A percentile compares a stretch with the other conserved stretches of the same genome.
Conservation (phyloP, 2,888 invertebrate genomes). For the Ormyrus nitidulus region DNA sequence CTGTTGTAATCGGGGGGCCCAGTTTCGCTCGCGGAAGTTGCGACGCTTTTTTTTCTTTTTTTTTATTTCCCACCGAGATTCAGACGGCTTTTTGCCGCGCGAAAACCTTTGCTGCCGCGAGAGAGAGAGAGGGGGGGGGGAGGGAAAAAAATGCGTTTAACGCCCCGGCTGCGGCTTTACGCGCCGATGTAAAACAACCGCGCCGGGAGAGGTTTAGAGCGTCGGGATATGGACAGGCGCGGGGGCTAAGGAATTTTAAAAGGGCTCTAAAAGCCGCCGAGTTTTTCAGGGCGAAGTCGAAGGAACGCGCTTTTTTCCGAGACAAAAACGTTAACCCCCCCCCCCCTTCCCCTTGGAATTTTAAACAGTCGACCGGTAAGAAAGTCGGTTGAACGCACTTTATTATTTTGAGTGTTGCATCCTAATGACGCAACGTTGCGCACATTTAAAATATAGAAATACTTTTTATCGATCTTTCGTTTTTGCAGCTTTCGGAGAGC, state of each 20-base stretch:
- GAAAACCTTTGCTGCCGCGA: no score
- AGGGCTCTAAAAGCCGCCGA: constrained; percentile 33
- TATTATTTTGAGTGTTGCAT: not conserved
- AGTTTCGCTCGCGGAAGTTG: constrained; percentile 23
- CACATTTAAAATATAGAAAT: not conserved
- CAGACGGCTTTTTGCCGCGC: not conserved
- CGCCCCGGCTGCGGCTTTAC: constrained; percentile 3
- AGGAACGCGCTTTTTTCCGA: constrained; percentile 9
- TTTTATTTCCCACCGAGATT: not conserved
- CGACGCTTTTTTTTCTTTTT: not conserved
- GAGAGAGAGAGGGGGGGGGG: not conserved
- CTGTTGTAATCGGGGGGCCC: constrained; percentile 23
- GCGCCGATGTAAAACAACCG: not conserved
- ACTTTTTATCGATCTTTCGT: not conserved
- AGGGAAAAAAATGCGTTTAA: constrained; percentile 27
- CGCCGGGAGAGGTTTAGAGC: constrained; percentile 16
- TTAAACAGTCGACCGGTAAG: constrained; percentile 3
- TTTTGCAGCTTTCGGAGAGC: not conserved
- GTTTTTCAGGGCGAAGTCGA: constrained; percentile 21
- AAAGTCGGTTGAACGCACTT: constrained; percentile 2
- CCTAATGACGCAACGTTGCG: not conserved
- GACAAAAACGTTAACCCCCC: not conserved
- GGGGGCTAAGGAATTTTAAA: constrained; percentile 45
- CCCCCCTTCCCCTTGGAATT: not conserved
- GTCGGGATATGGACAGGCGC: not conserved